These are phyloP conservation scores for Gallirallus australis DNA, from an alignment of 2,797 vertebrate species.

Conservation along the genomic window DNA sequence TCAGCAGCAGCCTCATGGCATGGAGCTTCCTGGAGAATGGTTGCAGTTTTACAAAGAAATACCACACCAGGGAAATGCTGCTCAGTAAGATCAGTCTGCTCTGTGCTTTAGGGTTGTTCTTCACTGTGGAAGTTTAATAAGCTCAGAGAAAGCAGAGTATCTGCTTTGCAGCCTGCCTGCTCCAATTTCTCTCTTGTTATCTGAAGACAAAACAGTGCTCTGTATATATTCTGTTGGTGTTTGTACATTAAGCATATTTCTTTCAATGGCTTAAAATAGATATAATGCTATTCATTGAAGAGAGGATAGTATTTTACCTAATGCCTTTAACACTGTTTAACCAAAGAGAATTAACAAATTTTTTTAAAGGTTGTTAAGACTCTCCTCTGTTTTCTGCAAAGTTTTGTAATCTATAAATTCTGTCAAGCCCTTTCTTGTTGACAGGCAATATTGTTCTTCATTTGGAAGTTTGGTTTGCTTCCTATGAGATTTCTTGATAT, in stretches of 20 bases:
- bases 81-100: background rate
- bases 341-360: background rate
- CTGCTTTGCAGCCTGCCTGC: background rate
- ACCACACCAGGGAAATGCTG: background rate
- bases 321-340: background rate
- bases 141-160: background rate
- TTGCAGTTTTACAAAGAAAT: background rate
- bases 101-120: background rate
- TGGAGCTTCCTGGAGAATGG: background rate
- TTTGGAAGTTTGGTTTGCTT: slow-evolving; percentile 27
- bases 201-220: background rate
- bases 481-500: background rate
- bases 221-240: background rate
- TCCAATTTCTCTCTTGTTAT: background rate
- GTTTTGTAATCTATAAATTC: background rate
- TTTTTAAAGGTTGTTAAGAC: background rate
- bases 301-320: background rate
- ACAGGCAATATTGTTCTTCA: background rate
- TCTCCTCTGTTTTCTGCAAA: background rate
- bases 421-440: background rate
- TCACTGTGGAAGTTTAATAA: background rate
- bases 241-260: background rate
- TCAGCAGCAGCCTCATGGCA: background rate
- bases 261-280: background rate
- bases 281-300: background rate